These are phyloP conservation scores for Zosterops lateralis DNA, from an alignment of 2,113 vertebrate species.

Conservation along the genomic window DNA sequence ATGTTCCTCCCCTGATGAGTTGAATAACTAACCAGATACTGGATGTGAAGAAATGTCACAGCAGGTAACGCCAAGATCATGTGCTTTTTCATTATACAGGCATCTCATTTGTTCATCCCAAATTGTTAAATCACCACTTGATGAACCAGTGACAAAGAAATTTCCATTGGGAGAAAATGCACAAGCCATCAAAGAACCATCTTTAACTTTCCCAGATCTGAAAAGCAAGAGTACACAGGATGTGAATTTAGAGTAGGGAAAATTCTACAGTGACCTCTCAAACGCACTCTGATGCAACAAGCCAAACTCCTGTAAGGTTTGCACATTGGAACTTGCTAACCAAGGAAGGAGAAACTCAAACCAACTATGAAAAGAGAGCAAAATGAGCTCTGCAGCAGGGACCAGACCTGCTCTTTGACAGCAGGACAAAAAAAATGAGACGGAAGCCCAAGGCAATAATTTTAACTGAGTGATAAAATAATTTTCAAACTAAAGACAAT, in stretches of 20 bases:
- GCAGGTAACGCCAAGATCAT: conserved; percentile 91
- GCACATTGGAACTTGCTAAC: neutral
- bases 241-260: neutral
- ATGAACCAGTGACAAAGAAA: conserved; percentile 88
- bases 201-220: conserved; percentile 83
- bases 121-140: conserved; percentile 84
- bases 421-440: neutral
- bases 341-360: neutral
- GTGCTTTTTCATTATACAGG: conserved; percentile 84
- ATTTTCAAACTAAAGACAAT: neutral
- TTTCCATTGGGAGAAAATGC: conserved; percentile 81
- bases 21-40: conserved; percentile 73
- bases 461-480: neutral
- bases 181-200: conserved; percentile 88
- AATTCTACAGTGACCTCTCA: neutral
- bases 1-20: neutral
- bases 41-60: conserved; percentile 81
- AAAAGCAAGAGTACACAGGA: conserved; percentile 20
- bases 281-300: neutral
- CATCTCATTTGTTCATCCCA: conserved; percentile 83
- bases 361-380: neutral
- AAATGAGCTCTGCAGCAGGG: neutral
- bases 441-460: neutral
- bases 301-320: neutral
- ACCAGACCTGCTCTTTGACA: neutral